Percentiles rank a stretch among this genome's conserved stretches.
Conservation (phyloP, 2,797 vertebrate species). For the Vireo griseus region DNA sequence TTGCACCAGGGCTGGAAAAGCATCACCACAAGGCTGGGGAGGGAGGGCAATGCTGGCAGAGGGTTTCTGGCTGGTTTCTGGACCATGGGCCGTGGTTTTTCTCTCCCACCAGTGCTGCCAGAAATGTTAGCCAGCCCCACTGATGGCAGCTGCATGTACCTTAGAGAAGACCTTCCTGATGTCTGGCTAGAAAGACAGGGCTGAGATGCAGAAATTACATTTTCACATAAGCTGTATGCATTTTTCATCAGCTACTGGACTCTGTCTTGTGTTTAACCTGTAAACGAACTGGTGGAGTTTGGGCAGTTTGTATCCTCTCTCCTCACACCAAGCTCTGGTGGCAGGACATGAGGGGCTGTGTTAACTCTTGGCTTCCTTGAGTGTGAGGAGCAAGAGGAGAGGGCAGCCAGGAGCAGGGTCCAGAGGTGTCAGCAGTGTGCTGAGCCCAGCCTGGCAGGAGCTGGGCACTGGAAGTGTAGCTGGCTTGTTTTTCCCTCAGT, state of each 20-base stretch:
- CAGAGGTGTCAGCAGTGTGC: neutral
- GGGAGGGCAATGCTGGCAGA: neutral
- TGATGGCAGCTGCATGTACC: neutral
- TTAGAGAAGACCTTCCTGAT: neutral
- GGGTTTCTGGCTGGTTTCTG: neutral
- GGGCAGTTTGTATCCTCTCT: neutral
- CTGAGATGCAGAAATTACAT: neutral
- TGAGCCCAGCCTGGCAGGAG: neutral
- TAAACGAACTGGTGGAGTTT: neutral
- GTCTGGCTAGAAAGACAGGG: neutral
- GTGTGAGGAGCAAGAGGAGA: neutral
- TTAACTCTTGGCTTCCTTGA: neutral
- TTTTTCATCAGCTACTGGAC: neutral
- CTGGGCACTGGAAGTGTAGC: neutral
- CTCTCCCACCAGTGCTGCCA: neutral
- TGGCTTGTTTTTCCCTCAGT: neutral
- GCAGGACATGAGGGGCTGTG: neutral
- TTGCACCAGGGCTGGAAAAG: neutral
- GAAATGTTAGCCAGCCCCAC: neutral
- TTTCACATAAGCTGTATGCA: neutral
- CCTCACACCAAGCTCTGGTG: neutral
- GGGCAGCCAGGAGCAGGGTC: neutral
- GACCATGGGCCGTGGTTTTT: neutral
- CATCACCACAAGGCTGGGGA: rapidly evolving
- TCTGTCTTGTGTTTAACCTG: neutral